phyloP scores from a whole-genome alignment of 2,888 invertebrate genomes.

The Hybos culiciformis region DNA sequence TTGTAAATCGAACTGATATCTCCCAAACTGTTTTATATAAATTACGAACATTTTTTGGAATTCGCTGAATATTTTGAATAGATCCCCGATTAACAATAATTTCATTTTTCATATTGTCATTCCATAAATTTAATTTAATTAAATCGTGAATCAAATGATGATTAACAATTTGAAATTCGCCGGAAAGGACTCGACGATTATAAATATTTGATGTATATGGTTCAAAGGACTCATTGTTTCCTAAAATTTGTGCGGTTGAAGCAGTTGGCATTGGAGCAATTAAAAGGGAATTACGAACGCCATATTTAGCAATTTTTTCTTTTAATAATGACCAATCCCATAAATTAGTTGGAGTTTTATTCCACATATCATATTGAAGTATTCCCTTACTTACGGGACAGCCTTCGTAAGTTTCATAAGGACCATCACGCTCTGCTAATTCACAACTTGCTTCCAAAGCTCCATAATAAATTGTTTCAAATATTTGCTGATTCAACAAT shows the following conservation, averaged over 20 bases:
- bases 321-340: conserved; percentile 78
- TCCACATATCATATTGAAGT: conserved; percentile 93
- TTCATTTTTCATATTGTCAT: conserved; percentile 80
- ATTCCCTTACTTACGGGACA: conserved; percentile 82
- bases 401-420: conserved; percentile 81
- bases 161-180: conserved; percentile 88
- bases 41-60: conserved; percentile 67
- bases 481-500: conserved; percentile 76
- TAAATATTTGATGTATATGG: conserved; percentile 94
- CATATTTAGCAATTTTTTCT: conserved; percentile 67
- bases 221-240: conserved; percentile 92
- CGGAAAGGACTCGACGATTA: conserved; percentile 74
- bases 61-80: conserved; percentile 62
- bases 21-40: conserved; percentile 94
- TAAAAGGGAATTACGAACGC: conserved; percentile 77
- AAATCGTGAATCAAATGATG: conserved; percentile 83
- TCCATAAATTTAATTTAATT: conserved; percentile 78
- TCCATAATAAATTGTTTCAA: conserved; percentile 89
- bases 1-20: conserved; percentile 72
- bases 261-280: conserved; percentile 95
- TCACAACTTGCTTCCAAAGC: conserved; percentile 87
- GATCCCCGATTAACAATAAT: conserved; percentile 82
- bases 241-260: conserved; percentile 93
- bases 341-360: conserved; percentile 63
- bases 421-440: conserved; percentile 63